Evolutionary conservation across 2,113 vertebrate genomes (phyloP).

Genomic region (Romanogobio albipinnatus): DNA sequence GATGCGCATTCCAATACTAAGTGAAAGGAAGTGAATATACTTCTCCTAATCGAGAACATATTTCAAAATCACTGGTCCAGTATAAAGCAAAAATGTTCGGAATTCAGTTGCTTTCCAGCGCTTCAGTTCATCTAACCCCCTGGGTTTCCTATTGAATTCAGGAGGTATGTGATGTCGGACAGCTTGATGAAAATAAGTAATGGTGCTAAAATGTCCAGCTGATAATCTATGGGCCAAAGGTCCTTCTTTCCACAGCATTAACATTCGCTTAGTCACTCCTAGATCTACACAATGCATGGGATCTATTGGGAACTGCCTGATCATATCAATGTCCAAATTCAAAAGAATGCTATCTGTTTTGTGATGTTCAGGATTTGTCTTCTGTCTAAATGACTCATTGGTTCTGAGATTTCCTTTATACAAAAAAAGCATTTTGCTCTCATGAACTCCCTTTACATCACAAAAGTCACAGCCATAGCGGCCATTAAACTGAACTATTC

Average conservation of each 20-base stretch:
- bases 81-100: constrained; percentile 6
- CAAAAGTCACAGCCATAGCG: not conserved
- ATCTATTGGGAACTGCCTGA: constrained; percentile 8
- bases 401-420: constrained; percentile 17
- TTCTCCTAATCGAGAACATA: constrained; percentile 1
- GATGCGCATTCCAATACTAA: not conserved
- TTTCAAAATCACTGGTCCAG: constrained; percentile 9
- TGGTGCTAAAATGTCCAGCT: not conserved
- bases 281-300: constrained; percentile 11
- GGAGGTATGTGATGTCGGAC: not conserved
- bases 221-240: not conserved
- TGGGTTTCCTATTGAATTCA: not conserved
- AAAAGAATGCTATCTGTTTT: constrained; percentile 17
- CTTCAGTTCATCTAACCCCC: not conserved
- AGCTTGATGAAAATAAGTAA: not conserved
- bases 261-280: constrained; percentile 13
- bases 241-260: not conserved
- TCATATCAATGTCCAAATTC: constrained; percentile 17
- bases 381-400: constrained; percentile 7
- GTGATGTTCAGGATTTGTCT: constrained; percentile 13
- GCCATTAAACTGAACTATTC: not conserved
- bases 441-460: not conserved
- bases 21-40: not conserved
- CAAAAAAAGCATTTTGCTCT: not conserved
- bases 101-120: constrained; percentile 10